A percentile compares a stretch with the other conserved stretches of the same genome.
Conservation (phyloP, 2,797 vertebrate genomes). For the Loriculus beryllinus region DNA sequence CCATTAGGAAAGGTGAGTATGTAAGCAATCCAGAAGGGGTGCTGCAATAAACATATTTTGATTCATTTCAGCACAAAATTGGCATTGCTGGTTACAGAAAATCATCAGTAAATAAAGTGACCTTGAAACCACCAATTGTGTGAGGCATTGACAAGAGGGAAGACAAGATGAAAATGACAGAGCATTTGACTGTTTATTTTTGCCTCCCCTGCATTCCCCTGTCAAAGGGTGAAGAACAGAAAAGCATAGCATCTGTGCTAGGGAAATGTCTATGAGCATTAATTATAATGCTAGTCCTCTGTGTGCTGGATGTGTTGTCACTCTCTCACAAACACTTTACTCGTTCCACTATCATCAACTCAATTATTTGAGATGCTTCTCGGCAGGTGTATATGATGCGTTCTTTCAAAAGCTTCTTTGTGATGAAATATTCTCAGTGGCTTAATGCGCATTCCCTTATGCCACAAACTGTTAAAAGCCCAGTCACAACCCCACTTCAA, state of each 20-base stretch:
- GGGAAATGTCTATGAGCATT: conserved; percentile 37
- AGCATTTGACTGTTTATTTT: conserved; percentile 21
- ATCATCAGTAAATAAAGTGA: not conserved
- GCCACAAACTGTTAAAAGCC: conserved; percentile 1
- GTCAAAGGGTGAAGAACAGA: conserved; percentile 13
- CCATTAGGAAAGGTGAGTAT: not conserved
- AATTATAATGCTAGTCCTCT: conserved; percentile 31
- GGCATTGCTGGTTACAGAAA: not conserved
- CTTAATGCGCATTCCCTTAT: not conserved
- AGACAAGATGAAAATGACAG: conserved; percentile 13
- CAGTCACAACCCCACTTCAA: not conserved
- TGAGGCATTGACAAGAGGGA: not conserved
- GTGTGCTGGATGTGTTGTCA: conserved; percentile 9
- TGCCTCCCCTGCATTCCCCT: not conserved
- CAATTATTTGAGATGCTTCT: conserved; percentile 45
- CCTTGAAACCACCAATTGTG: conserved; percentile 7
- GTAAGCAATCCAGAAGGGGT: not conserved
- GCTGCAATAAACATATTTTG: not conserved
- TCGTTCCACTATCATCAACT: not conserved
- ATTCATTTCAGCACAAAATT: not conserved
- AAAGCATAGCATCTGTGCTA: conserved; percentile 18
- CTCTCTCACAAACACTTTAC: conserved; percentile 12
- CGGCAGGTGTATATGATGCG: not conserved
- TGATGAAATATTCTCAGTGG: conserved; percentile 32
- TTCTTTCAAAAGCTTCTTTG: conserved; percentile 38